Evolutionary conservation across 2,797 vertebrate genomes (phyloP).

Genomic region (Spinibarbus caldwelli): DNA sequence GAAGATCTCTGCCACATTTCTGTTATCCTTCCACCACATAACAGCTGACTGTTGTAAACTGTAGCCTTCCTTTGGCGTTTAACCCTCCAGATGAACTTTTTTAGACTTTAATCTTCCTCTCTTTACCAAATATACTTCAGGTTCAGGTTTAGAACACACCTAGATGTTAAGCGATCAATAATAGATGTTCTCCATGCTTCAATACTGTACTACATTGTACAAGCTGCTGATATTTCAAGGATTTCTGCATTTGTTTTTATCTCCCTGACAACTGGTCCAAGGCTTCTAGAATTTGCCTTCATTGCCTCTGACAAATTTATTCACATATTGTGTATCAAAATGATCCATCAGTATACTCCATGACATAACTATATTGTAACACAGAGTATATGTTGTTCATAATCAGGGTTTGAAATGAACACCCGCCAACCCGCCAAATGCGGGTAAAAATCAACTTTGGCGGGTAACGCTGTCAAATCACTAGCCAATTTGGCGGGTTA

Average conservation of each 20-base stretch:
- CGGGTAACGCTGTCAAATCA: too few relatives aligned
- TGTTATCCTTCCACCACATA: conserved; percentile 1
- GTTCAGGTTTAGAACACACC: not conserved
- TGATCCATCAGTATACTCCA: not conserved
- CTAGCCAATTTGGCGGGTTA: too few relatives aligned
- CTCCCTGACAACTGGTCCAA: not conserved
- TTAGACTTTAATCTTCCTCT: not conserved
- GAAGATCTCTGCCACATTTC: conserved; percentile 14
- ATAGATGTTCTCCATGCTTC: not conserved
- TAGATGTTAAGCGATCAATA: not conserved
- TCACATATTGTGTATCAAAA: not conserved
- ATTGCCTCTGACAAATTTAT: not conserved
- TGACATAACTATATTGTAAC: not conserved
- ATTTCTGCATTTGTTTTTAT: not conserved
- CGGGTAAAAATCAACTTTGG: too few relatives aligned
- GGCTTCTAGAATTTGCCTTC: not conserved
- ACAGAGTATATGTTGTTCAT: not conserved
- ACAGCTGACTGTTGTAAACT: not conserved
- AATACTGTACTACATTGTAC: not conserved
- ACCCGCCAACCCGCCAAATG: too few relatives aligned
- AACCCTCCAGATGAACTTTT: not conserved
- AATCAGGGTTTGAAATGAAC: too few relatives aligned
- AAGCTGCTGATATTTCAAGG: not conserved
- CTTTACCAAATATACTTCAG: not conserved
- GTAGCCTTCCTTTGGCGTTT: too few relatives aligned